These are phyloP conservation scores for Punctoribates punctum DNA, from an alignment of 2,888 invertebrate genomes.

Conservation along the genomic window DNA sequence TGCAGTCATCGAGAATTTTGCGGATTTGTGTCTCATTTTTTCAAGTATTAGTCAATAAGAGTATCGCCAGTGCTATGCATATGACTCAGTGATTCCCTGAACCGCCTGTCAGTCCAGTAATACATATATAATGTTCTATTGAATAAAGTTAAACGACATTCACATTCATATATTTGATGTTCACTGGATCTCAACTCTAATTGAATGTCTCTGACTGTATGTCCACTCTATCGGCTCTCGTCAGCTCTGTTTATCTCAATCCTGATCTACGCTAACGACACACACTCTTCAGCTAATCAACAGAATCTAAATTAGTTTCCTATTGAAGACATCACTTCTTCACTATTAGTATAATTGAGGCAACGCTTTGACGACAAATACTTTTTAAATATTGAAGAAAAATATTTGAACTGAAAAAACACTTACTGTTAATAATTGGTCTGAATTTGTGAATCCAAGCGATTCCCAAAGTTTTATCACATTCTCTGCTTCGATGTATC, in stretches of 20 bases:
- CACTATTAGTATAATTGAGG: too few relatives aligned
- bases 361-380: too few relatives aligned
- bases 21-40: slow-evolving; percentile 38
- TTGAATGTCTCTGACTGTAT: slow-evolving; percentile 21
- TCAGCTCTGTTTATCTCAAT: too few relatives aligned
- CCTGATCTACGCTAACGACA: too few relatives aligned
- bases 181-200: neutral
- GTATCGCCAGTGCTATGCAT: slow-evolving; percentile 25
- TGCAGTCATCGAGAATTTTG: slow-evolving; percentile 30
- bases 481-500: slow-evolving; percentile 52
- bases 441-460: slow-evolving; percentile 52
- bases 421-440: slow-evolving; percentile 50
- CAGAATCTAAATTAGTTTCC: too few relatives aligned
- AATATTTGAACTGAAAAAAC: slow-evolving; percentile 12
- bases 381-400: neutral
- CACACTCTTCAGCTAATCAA: too few relatives aligned
- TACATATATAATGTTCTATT: neutral
- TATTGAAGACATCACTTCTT: too few relatives aligned
- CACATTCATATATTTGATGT: neutral
- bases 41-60: slow-evolving; percentile 28
- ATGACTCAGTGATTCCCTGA: slow-evolving; percentile 33
- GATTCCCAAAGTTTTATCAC: slow-evolving; percentile 54
- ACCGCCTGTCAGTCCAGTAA: neutral
- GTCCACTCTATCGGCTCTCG: neutral
- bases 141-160: slow-evolving; percentile 12